Evolutionary conservation across 2,888 invertebrate species (phyloP).

Genomic region (Zootermopsis nevadensis): DNA sequence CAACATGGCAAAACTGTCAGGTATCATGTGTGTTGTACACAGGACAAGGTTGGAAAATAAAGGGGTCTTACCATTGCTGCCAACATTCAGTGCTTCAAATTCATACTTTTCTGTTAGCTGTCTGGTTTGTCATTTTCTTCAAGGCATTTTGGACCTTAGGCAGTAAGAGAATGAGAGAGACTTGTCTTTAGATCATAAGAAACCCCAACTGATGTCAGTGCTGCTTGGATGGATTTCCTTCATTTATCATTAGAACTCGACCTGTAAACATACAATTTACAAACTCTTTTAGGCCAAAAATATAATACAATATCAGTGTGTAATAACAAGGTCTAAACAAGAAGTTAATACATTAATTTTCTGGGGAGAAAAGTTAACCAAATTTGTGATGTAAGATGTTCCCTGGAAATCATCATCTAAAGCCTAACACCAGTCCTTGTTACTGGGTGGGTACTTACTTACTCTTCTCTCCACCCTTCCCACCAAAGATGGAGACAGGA

Average conservation of each 20-base stretch:
- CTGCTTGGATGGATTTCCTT: constrained; percentile 43
- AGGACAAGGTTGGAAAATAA: constrained; percentile 18
- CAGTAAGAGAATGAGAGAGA: constrained; percentile 30
- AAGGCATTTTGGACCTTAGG: constrained; percentile 35
- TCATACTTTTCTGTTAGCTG: neutral
- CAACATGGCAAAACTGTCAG: neutral
- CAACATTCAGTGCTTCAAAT: neutral
- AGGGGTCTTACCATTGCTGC: constrained; percentile 20
- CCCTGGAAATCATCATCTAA: too few relatives aligned
- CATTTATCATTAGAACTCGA: constrained; percentile 29
- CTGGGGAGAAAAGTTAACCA: too few relatives aligned
- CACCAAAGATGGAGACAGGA: too few relatives aligned
- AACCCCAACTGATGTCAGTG: constrained; percentile 49
- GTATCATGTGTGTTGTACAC: neutral
- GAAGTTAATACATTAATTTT: too few relatives aligned
- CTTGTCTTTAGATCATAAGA: constrained; percentile 31
- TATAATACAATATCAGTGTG: too few relatives aligned
- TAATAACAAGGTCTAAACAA: too few relatives aligned
- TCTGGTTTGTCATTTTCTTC: neutral
- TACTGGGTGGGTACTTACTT: too few relatives aligned
- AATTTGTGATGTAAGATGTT: too few relatives aligned
- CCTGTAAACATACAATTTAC: constrained; percentile 20
- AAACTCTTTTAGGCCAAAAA: too few relatives aligned
- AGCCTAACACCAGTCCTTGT: too few relatives aligned
- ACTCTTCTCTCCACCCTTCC: too few relatives aligned